Conservation (phyloP, 2,113 vertebrate species). For the Terrapene triunguis region DNA sequence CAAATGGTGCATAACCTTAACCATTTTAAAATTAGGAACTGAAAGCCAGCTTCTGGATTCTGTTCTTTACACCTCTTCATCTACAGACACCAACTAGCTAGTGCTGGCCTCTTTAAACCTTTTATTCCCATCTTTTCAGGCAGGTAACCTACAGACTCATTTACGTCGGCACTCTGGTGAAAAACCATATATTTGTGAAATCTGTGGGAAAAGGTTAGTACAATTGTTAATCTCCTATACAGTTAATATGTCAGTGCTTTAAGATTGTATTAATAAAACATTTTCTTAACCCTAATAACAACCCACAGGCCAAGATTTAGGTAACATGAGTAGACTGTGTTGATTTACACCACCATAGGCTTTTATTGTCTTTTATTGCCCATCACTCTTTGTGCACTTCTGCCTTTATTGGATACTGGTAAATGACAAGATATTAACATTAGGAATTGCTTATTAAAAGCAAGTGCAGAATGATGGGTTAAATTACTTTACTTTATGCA, state of each 20-base stretch:
- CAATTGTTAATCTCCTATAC: not conserved
- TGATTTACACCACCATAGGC: not conserved
- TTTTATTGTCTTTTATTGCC: not conserved
- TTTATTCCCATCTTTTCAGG: slow-evolving; percentile 80
- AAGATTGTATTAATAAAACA: not conserved
- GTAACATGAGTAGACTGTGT: not conserved
- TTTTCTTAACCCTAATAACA: not conserved
- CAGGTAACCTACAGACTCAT: slow-evolving; percentile 97
- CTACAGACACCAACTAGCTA: not conserved
- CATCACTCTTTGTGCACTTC: not conserved
- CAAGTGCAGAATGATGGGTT: not conserved
- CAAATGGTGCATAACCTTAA: not conserved
- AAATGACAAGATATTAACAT: not conserved
- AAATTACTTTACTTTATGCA: not conserved
- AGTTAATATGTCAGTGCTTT: not conserved
- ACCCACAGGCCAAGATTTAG: not conserved
- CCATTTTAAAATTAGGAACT: slow-evolving; percentile 9
- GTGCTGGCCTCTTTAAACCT: not conserved
- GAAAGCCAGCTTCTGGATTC: not conserved
- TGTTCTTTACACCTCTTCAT: not conserved
- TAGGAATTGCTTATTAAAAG: not conserved
- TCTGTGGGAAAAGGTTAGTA: slow-evolving; percentile 96
- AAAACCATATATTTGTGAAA: slow-evolving; percentile 97
- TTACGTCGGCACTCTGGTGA: slow-evolving; percentile 96
- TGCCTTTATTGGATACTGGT: not conserved